Evolutionary conservation across 2,888 invertebrate species (phyloP), one percentile per base, ranked within the genome.

Genomic region (Cancer borealis): DNA sequence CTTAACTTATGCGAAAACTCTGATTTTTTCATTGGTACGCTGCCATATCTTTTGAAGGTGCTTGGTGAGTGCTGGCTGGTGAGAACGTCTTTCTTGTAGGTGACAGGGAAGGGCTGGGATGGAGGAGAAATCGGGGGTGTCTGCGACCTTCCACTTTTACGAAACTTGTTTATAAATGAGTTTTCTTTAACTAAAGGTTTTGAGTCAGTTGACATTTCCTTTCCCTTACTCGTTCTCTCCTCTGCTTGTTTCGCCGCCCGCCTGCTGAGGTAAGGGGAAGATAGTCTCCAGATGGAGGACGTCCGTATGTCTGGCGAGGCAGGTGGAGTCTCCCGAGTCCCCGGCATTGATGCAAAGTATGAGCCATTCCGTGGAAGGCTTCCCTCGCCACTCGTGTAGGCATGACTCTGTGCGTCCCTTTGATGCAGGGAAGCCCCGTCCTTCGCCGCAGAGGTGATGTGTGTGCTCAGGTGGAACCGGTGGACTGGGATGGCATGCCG

Each of bases 1-100:
- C 39, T 17, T 1, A 30, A 4, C 17, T 4, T 2, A 10, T 14
- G 84, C 12, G 39, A 17, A 39, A 10, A 39, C 39, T 39, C 39
- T 3, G 30, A 12, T 60, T 84, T 87, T 46, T 88, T 87, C n/a
- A 91, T 60, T 26, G 93, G 93, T 26, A 93, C 39, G 46, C 93
- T 93, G 60, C 88, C 93, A 26, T 26, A 46, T 84, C 93, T 93
- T 39, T 60, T 87, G 87, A 91, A 88, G 30, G 14, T 10, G 49
- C 10, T 0, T 49, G n/a, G n/a, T 17, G 73, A 26, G 0, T 14
- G 21, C 87, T 49, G 79, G 60, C 3, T 46, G 21, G 30, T 21
- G 84, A 17, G 14, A 39, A 14, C n/a, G 21, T 45, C 84, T 14
- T 47, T 89, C 79, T 49, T 47, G 79, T 54, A 84, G 54, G 90